phyloP scores from a whole-genome alignment of 1,140 invertebrate genomes.

The Hylaeus volcanicus region DNA sequence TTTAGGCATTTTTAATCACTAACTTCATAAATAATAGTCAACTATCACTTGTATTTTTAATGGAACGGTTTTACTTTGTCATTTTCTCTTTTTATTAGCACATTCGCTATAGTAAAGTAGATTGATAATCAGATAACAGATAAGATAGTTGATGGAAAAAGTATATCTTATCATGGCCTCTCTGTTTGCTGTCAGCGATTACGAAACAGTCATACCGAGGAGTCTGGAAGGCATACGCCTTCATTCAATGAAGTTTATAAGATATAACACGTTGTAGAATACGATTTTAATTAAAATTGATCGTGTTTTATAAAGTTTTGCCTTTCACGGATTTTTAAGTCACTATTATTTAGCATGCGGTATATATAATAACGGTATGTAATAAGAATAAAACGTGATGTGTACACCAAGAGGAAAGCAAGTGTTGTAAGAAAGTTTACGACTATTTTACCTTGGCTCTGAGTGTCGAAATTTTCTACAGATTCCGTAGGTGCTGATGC shows the following conservation, averaged over 20 bases:
- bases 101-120: conserved; percentile 4
- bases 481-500: conserved; percentile 64
- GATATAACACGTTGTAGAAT: neutral
- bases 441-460: conserved; percentile 74
- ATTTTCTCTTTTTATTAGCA: neutral
- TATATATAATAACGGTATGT: neutral
- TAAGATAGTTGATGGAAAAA: conserved; percentile 64
- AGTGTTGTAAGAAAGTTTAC: too few relatives aligned
- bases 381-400: neutral
- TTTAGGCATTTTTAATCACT: conserved; percentile 60
- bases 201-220: neutral
- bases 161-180: conserved; percentile 71
- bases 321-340: neutral
- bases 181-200: conserved; percentile 31
- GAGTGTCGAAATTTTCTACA: conserved; percentile 73
- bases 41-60: neutral
- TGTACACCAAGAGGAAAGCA: neutral
- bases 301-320: neutral
- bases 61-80: neutral
- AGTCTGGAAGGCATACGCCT: neutral
- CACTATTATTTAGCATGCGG: conserved; percentile 2
- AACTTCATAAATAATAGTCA: conserved; percentile 2
- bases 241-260: neutral
- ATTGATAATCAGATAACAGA: conserved; percentile 60
- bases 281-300: neutral